Base-by-base conservation (phyloP, 2,797 vertebrate genomes). In the Microchirus variegatus region DNA sequence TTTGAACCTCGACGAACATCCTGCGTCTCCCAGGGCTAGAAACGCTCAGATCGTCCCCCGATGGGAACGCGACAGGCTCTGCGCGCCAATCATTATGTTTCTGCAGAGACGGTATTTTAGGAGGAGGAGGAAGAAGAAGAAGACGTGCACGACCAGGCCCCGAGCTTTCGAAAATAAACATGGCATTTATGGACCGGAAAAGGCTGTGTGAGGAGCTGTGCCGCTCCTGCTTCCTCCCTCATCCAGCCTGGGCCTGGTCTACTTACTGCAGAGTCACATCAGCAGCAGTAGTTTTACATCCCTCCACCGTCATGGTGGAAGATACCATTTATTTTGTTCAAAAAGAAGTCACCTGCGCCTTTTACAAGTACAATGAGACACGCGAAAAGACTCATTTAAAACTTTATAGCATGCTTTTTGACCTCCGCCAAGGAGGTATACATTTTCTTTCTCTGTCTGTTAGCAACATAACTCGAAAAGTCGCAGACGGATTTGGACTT, bases 81-180 rank as follows among this genome's bases (percentile, higher is more conserved):
- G 59, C 63, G 70, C 81, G 78, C 81, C 80, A 79, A 82, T 78
- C 67, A 70, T 78, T 87, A 82, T 73, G 70, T 82, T 88, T 80
- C 66, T n/a, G 81, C 63, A 73, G 80, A 70, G 59, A 59, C 75
- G 67, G 80, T 84, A 80, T 87, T 87, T 88, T 86, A 71, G 66
- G 84, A 90, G 83, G 89, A n/a, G n/a, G n/a, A n/a, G n/a, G n/a
- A n/a, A n/a, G n/a, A n/a, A n/a, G n/a, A 67, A 48, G 84, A 90
- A 84, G 89, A 67, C 46, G 78, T 65, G 76, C 63, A 72, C 63
- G 70, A 78, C 77, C 72, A 73, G 78, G 75, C 81, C 83, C 83
- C 58, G 87, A 81, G n/a, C n/a, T 75, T 79, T 88, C 63, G 70
- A 89, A 92, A 90, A 93, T 89, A 91, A 91, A 92, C 75, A 81